Percentiles rank a stretch among this genome's conserved stretches.
Evolutionary conservation across 2,888 invertebrate species (phyloP).

Genomic region (Chaetogeoica ovagalla): DNA sequence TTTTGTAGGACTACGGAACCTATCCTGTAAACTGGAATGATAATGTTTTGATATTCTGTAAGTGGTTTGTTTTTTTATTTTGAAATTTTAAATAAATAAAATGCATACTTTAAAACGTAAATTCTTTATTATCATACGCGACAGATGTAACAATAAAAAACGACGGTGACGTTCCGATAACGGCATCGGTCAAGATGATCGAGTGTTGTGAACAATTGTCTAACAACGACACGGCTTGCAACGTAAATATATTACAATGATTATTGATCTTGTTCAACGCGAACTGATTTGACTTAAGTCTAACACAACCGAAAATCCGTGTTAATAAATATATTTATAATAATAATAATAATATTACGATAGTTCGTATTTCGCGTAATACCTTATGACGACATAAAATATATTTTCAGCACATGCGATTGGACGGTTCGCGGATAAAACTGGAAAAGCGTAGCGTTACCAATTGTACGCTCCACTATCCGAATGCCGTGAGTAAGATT

Average conservation of each 20-base stretch:
- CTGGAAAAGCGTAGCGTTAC: background rate
- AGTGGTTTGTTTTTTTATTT: background rate
- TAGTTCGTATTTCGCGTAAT: too few relatives aligned
- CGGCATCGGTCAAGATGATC: constrained; percentile 1
- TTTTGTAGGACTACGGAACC: constrained; percentile 9
- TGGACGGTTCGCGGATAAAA: background rate
- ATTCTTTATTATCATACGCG: background rate
- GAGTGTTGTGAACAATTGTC: constrained; percentile 9
- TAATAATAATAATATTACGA: too few relatives aligned
- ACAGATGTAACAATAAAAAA: constrained; percentile 13
- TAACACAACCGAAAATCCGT: too few relatives aligned
- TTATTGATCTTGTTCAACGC: background rate
- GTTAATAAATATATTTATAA: too few relatives aligned
- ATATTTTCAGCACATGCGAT: background rate
- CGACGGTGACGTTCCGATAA: background rate
- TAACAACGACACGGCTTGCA: background rate
- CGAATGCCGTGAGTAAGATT: background rate
- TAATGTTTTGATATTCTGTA: constrained; percentile 12
- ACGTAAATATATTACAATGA: background rate
- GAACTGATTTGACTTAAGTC: too few relatives aligned
- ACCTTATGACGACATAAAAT: background rate
- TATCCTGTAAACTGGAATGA: constrained; percentile 20
- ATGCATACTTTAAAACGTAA: background rate
- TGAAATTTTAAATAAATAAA: too few relatives aligned
- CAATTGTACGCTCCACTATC: constrained; percentile 3